These are phyloP conservation scores for Calyptommatus sinebrachiatus DNA, from an alignment of 2,113 vertebrate genomes.

Conservation along the genomic window DNA sequence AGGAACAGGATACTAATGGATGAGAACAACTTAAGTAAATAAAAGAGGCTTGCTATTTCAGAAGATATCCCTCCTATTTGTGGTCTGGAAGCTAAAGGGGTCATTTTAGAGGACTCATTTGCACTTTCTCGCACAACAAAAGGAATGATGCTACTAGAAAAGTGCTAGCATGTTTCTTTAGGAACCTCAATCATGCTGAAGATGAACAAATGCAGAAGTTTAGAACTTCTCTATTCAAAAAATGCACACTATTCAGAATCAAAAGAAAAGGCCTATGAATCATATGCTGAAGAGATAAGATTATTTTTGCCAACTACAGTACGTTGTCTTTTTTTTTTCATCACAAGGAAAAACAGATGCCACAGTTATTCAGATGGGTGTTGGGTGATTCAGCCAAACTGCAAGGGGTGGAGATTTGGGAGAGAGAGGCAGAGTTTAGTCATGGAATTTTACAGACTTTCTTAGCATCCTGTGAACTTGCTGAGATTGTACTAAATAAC, in stretches of 20 bases:
- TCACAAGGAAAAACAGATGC: slow-evolving; percentile 24
- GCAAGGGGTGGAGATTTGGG: slow-evolving; percentile 35
- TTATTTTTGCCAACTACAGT: slow-evolving; percentile 32
- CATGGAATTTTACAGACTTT: slow-evolving; percentile 66
- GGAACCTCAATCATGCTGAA: background rate
- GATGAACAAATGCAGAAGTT: background rate
- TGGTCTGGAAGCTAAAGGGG: too few relatives aligned
- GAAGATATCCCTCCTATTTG: too few relatives aligned
- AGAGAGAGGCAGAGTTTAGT: slow-evolving; percentile 30
- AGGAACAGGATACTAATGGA: too few relatives aligned
- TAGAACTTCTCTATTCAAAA: background rate
- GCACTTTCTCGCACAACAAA: too few relatives aligned
- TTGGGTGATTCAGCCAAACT: slow-evolving; percentile 55
- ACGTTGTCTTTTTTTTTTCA: slow-evolving; percentile 22
- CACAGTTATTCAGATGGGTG: slow-evolving; percentile 52
- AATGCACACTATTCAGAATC: background rate
- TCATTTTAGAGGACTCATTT: too few relatives aligned
- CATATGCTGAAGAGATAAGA: accelerated
- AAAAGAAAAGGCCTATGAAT: background rate
- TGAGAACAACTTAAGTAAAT: too few relatives aligned
- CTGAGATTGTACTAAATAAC: slow-evolving; percentile 34
- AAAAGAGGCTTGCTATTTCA: too few relatives aligned
- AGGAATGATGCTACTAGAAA: too few relatives aligned
- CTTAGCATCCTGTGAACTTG: slow-evolving; percentile 43
- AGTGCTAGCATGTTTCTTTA: background rate